phyloP scores from a whole-genome alignment of 2,797 vertebrate species.

The Melanotaenia nigrans region DNA sequence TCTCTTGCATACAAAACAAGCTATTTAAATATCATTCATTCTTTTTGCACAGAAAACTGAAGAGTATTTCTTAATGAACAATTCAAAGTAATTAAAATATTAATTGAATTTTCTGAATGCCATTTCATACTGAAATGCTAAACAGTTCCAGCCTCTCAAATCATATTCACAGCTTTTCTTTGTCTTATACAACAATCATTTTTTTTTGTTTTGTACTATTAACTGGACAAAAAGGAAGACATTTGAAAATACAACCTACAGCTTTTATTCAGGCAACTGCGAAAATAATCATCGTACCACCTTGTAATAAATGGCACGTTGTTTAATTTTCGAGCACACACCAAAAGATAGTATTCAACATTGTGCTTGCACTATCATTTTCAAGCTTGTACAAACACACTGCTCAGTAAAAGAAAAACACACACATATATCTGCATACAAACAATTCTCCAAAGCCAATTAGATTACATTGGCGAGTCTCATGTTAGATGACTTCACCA shows the following conservation, averaged over 20 bases:
- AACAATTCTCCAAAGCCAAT: constrained; percentile 54
- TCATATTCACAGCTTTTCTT: neutral
- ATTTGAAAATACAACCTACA: neutral
- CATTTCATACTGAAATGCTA: neutral
- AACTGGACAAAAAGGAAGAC: constrained; percentile 1
- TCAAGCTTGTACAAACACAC: constrained; percentile 42
- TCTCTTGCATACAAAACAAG: too few species aligned
- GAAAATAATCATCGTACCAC: neutral
- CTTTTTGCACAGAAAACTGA: too few species aligned
- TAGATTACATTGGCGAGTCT: constrained; percentile 57
- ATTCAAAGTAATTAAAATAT: neutral
- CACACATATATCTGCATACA: constrained; percentile 29
- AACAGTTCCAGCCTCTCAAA: neutral
- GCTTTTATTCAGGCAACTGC: neutral
- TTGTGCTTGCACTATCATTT: constrained; percentile 24
- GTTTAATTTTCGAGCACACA: constrained; percentile 3
- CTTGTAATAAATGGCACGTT: neutral
- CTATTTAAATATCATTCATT: too few species aligned
- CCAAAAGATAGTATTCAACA: constrained; percentile 4
- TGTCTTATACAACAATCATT: neutral
- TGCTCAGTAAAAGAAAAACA: constrained; percentile 30
- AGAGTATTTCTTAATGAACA: too few species aligned
- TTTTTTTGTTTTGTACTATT: neutral
- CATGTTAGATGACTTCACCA: constrained; percentile 69
- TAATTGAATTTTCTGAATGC: neutral